Conservation (phyloP, 2,113 vertebrate species). For the Zapus hudsonius region DNA sequence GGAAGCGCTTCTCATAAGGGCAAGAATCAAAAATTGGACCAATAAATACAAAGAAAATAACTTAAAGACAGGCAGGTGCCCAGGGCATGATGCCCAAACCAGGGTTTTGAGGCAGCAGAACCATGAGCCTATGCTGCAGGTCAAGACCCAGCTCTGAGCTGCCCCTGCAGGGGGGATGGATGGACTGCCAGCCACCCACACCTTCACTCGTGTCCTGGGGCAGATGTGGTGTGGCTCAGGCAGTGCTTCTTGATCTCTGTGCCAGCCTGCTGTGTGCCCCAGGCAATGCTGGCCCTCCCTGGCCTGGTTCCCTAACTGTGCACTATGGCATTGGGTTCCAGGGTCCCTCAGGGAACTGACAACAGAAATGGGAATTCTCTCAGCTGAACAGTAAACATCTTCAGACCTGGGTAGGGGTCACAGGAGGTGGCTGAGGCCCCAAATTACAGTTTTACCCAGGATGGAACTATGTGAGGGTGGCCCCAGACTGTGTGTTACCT, state of each 20-base stretch:
- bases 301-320: not conserved
- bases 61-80: not conserved
- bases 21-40: constrained; percentile 62
- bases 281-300: not conserved
- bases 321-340: not conserved
- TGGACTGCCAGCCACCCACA: not conserved
- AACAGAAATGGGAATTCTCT: not conserved
- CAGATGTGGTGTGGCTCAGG: not conserved
- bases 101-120: fast-evolving
- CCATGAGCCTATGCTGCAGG: not conserved
- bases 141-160: not conserved
- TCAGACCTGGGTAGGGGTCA: not conserved
- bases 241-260: not conserved
- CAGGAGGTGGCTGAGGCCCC: not conserved
- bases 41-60: constrained; percentile 63
- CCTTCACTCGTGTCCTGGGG: not conserved
- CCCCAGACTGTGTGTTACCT: not conserved
- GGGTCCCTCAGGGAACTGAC: not conserved
- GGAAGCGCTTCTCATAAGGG: constrained; percentile 57
- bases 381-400: not conserved
- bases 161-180: not conserved
- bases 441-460: not conserved
- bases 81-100: not conserved
- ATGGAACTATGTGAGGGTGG: not conserved
- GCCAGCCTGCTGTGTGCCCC: not conserved